These are phyloP conservation scores for Cyanoramphus novaezelandiae DNA, from an alignment of 2,113 vertebrate genomes.

Conservation along the genomic window DNA sequence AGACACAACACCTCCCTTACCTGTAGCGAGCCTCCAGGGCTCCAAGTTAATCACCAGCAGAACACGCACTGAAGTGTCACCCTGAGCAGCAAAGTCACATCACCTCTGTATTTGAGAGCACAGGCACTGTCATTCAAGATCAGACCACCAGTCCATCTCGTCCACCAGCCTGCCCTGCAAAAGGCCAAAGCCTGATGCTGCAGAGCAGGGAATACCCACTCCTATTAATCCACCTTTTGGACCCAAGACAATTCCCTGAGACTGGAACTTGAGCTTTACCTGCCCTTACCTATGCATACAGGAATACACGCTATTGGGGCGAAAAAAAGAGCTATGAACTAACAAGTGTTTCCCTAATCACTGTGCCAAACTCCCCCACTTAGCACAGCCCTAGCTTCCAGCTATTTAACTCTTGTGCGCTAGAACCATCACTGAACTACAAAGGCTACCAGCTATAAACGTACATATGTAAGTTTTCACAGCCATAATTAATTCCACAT, in stretches of 20 bases:
- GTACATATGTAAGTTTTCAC: rapidly evolving
- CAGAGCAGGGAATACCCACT: neutral
- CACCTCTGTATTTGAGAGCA: neutral
- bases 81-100: neutral
- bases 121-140: neutral
- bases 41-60: neutral
- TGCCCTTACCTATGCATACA: neutral
- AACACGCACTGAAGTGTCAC: neutral
- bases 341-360: neutral
- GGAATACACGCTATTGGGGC: neutral
- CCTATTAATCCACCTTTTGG: neutral
- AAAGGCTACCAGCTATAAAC: rapidly evolving
- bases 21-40: neutral
- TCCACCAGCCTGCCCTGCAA: neutral
- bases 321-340: neutral
- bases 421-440: rapidly evolving
- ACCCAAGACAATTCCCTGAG: neutral
- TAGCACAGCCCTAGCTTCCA: neutral
- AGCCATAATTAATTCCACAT: neutral
- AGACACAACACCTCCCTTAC: neutral
- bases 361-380: neutral
- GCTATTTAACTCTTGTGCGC: rapidly evolving
- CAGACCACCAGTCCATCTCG: neutral
- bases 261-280: neutral
- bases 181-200: neutral